Evolutionary conservation across 2,797 vertebrate species (phyloP), one percentile per base, ranked within the genome.

Genomic region (Hippoglossus hippoglossus): DNA sequence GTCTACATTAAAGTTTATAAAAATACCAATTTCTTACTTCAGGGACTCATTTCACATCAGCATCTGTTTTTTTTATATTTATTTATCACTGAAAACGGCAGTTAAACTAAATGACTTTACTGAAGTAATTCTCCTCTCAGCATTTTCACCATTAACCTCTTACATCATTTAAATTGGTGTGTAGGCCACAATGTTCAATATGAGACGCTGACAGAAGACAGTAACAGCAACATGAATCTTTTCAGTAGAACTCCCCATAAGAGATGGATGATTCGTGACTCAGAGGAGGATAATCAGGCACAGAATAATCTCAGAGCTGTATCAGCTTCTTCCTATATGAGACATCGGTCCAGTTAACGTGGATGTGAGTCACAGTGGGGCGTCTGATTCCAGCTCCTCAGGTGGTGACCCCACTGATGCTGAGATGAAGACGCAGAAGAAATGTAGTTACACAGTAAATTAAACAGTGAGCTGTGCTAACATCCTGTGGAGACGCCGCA

Each of bases 1-100:
- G 72, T 84, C 75, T 67, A 78, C 56, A 92, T 84, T 87, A 92
- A 91, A 92, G 59, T 90, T 90, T 85, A 50, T 84, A 88, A 61
- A 86, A 88, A 84, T 63, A 53, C 53, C 4, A 2, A 51, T 34
- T 73, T 77, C 31, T 34, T 34, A 3, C 44, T 62, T 67, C 26
- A 44, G 21, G 5, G 67, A 46, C 15, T 36, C 25, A 13, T 41
- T 50, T n/a, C 46, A 62, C 51, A 13, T 55, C 16, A 53, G 41
- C 52, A 24, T 69, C 10, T 28, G 0, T 52, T 44, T 13, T 21
- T 50, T 66, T 64, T 18, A 34, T 10, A 34, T 3, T 70, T 15
- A 34, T 11, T 34, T 11, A 28, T 67, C 24, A 50, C 8, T 34
- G 15, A 44, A 60, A 67, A 49, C 41, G 56, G 50, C 44, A 21